phyloP scores from a whole-genome alignment of 2,113 vertebrate species.

The Echinops telfairi region DNA sequence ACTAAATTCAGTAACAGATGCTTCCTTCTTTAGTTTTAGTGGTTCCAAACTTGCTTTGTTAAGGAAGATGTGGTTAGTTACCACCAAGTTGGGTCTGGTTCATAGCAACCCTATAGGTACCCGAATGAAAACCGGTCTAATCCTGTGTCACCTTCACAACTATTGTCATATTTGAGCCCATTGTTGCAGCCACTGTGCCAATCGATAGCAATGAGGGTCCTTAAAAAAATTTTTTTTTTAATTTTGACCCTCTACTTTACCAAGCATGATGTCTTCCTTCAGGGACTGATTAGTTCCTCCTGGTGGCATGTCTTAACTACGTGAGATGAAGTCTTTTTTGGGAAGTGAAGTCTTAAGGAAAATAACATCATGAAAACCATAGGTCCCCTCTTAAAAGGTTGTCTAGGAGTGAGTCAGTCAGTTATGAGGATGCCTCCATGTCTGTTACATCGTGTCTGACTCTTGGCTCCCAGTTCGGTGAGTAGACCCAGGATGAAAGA shows the following conservation, averaged over 20 bases:
- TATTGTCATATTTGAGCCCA: neutral
- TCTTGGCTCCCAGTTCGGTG: neutral
- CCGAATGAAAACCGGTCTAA: too few species aligned
- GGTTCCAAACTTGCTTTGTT: slow-evolving; percentile 24
- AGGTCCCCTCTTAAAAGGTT: neutral
- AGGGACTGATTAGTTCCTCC: neutral
- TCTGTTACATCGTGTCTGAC: neutral
- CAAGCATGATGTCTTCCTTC: neutral
- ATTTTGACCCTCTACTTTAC: neutral
- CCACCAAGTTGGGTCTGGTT: neutral
- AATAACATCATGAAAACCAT: neutral
- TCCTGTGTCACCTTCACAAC: neutral
- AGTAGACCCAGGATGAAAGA: neutral
- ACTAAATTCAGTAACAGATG: neutral
- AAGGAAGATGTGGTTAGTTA: neutral
- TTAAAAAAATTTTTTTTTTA: neutral
- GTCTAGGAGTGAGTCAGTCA: neutral
- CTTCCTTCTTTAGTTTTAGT: neutral
- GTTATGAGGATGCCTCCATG: neutral
- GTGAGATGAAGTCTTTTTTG: neutral
- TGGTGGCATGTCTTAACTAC: neutral
- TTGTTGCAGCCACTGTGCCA: neutral
- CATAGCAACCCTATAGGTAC: neutral
- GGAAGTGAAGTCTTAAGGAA: neutral
- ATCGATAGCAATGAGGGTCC: neutral